These are phyloP conservation scores for Sialia sialis DNA, from an alignment of 2,113 vertebrate genomes.

Conservation along the genomic window DNA sequence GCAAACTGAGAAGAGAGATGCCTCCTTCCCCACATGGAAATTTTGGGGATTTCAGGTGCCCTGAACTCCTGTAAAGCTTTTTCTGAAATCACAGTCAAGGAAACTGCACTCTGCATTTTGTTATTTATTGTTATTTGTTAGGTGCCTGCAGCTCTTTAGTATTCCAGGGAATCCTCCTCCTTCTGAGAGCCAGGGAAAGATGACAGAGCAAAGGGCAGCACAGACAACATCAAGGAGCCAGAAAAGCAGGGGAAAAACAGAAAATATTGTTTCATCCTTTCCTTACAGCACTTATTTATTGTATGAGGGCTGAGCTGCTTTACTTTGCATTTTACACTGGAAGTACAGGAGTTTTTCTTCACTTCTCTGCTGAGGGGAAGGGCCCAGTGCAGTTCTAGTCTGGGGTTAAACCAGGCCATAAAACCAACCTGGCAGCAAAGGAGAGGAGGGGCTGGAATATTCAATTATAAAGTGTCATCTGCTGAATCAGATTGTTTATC, in stretches of 20 bases:
- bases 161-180: background rate
- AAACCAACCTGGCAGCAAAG: background rate
- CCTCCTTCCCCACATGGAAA: background rate
- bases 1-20: background rate
- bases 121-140: constrained; percentile 46
- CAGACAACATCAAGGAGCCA: constrained; percentile 9
- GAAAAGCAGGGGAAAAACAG: background rate
- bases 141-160: background rate
- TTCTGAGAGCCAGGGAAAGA: background rate
- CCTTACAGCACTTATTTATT: background rate
- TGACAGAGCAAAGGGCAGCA: constrained; percentile 41
- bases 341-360: background rate
- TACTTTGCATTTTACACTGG: background rate
- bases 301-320: background rate
- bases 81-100: background rate
- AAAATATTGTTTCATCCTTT: constrained; percentile 20
- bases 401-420: background rate
- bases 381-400: background rate
- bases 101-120: background rate
- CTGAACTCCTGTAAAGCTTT: background rate
- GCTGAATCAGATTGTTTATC: background rate
- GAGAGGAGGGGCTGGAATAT: background rate
- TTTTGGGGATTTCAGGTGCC: background rate
- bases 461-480: background rate
- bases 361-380: background rate